Evolutionary conservation across 1,140 invertebrate genomes (phyloP).

Genomic region (Ceratosolen solmsi): DNA sequence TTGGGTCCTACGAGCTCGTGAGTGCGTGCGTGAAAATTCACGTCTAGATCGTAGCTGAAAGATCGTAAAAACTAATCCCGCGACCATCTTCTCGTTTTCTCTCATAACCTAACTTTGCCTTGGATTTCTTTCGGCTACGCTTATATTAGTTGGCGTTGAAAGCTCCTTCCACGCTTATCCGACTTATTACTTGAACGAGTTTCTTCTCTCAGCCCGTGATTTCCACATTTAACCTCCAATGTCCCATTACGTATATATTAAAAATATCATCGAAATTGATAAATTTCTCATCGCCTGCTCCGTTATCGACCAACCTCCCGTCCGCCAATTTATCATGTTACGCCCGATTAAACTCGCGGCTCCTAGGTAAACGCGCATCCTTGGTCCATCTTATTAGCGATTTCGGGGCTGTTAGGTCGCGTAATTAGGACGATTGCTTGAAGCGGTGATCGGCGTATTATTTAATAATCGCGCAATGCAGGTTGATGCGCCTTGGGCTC

Average conservation of each 20-base stretch:
- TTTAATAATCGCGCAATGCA: not conserved
- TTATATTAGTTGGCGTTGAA: not conserved
- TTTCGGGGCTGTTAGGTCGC: not conserved
- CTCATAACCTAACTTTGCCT: not conserved
- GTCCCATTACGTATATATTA: not conserved
- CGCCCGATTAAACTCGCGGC: too few relatives aligned
- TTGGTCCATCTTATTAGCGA: too few relatives aligned
- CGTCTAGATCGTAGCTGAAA: not conserved
- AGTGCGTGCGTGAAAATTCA: slow-evolving; percentile 8
- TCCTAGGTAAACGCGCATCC: too few relatives aligned
- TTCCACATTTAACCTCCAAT: not conserved
- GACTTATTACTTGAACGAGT: slow-evolving; percentile 41
- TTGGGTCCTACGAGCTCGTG: not conserved
- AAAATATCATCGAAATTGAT: not conserved
- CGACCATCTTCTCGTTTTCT: not conserved
- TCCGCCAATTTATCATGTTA: too few relatives aligned
- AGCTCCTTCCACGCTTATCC: slow-evolving; percentile 1
- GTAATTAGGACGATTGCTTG: not conserved
- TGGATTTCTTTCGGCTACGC: slow-evolving; percentile 18
- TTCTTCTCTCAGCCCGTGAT: not conserved
- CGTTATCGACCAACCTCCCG: too few relatives aligned
- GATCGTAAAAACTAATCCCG: slow-evolving; percentile 42
- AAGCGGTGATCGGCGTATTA: not conserved
- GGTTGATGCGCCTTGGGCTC: not conserved
- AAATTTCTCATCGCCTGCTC: too few relatives aligned